Evolutionary conservation across 2,113 vertebrate genomes (phyloP).

Genomic region (Nanger granti): DNA sequence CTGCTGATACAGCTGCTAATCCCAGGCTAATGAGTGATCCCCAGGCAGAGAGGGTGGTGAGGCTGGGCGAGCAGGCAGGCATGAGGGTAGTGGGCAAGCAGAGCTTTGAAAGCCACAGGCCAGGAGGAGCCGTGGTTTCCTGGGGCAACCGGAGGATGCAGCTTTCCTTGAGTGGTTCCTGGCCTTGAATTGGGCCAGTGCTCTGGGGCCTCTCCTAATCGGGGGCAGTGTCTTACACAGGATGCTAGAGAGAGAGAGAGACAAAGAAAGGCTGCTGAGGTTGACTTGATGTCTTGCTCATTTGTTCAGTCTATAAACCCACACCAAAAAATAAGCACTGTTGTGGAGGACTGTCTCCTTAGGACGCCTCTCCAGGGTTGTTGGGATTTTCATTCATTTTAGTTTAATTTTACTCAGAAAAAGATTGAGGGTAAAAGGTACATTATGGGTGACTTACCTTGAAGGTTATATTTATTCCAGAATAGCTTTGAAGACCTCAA

Average conservation of each 20-base stretch:
- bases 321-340: neutral
- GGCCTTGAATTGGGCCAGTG: neutral
- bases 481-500: neutral
- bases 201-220: neutral
- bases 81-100: neutral
- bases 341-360: neutral
- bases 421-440: neutral
- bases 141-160: neutral
- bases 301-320: neutral
- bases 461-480: neutral
- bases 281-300: neutral
- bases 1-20: slow-evolving; percentile 49
- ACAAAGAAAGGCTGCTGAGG: neutral
- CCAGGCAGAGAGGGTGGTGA: neutral
- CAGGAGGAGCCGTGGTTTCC: neutral
- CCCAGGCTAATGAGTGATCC: slow-evolving; percentile 55
- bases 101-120: neutral
- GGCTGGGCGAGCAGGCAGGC: neutral
- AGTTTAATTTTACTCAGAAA: neutral
- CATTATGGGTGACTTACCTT: neutral
- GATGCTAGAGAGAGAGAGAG: neutral
- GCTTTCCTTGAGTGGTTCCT: neutral
- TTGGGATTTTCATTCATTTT: slow-evolving; percentile 15
- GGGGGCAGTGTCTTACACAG: neutral
- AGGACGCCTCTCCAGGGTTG: neutral